phyloP scores from a whole-genome alignment of 2,113 vertebrate species.

The Psittacula cyanocephala region DNA sequence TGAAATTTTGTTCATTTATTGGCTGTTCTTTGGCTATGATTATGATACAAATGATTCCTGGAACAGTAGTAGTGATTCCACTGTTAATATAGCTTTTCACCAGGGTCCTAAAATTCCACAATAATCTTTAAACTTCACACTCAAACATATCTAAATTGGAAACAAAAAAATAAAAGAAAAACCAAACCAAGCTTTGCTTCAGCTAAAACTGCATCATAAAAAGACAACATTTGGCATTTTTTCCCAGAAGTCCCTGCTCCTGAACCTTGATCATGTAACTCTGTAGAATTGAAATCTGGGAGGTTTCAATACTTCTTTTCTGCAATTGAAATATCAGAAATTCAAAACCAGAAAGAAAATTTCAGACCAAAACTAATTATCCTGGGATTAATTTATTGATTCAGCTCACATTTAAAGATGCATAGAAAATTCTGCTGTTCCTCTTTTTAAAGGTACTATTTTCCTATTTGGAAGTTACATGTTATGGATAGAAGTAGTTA shows the following conservation, averaged over 20 bases:
- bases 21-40: not conserved
- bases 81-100: not conserved
- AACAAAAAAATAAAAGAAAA: too few relatives aligned
- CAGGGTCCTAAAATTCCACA: not conserved
- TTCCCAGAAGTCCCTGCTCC: not conserved
- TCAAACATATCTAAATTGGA: not conserved
- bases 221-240: not conserved
- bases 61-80: not conserved
- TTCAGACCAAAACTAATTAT: not conserved
- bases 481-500: not conserved
- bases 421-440: not conserved
- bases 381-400: not conserved
- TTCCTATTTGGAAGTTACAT: not conserved
- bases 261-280: not conserved
- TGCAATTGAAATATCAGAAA: not conserved
- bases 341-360: not conserved
- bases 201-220: not conserved
- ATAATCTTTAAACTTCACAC: not conserved
- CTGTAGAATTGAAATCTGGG: not conserved
- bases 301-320: not conserved
- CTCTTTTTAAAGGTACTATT: not conserved
- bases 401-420: not conserved
- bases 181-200: not conserved
- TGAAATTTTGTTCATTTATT: not conserved
- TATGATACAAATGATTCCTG: not conserved